These are phyloP conservation scores for Drosophila suzukii DNA, from an alignment of 1,140 invertebrate genomes.

Conservation along the genomic window DNA sequence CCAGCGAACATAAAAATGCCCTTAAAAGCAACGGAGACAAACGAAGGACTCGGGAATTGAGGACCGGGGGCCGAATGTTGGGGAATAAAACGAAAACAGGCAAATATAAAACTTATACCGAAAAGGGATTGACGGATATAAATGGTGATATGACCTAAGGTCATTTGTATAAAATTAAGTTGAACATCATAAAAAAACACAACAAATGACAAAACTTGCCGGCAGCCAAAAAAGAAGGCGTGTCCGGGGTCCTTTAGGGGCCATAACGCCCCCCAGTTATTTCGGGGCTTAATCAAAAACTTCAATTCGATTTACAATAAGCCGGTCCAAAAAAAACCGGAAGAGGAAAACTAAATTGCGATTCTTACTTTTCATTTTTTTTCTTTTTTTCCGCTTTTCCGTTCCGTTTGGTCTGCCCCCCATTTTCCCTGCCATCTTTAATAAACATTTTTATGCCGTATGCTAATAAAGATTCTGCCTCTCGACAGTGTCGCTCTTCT, in stretches of 20 bases:
- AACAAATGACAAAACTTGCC: constrained; percentile 43
- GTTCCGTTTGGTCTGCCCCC: constrained; percentile 19
- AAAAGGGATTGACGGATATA: constrained; percentile 83
- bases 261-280: constrained; percentile 42
- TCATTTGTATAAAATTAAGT: constrained; percentile 84
- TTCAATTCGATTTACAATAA: constrained; percentile 81
- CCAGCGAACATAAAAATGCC: constrained; percentile 79
- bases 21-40: constrained; percentile 71
- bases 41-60: constrained; percentile 13
- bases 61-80: constrained; percentile 17
- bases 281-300: constrained; percentile 74
- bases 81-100: constrained; percentile 56
- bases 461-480: constrained; percentile 79
- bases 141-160: constrained; percentile 81
- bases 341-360: constrained; percentile 59
- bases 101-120: constrained; percentile 82
- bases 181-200: constrained; percentile 75
- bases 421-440: constrained; percentile 69
- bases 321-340: constrained; percentile 27
- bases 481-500: constrained; percentile 43
- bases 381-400: constrained; percentile 31
- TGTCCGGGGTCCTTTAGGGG: constrained; percentile 13
- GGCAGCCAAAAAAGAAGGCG: constrained; percentile 27
- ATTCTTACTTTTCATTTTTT: constrained; percentile 40
- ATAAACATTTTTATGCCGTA: constrained; percentile 83